Evolutionary conservation across 1,140 invertebrate species (phyloP).

Genomic region (Sipha flava): DNA sequence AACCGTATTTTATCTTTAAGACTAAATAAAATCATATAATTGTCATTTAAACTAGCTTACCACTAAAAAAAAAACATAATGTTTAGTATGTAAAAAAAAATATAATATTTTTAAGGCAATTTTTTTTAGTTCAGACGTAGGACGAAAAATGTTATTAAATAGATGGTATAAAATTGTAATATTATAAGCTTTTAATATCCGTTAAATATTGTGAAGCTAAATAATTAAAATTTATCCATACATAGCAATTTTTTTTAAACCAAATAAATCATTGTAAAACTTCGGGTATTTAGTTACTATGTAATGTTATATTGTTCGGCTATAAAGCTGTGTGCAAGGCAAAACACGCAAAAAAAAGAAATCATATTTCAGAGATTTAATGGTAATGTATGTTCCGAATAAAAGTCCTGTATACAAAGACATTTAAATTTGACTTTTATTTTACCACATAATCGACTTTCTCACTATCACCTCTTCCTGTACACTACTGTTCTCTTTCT

Average conservation of each 20-base stretch:
- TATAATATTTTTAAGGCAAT: conserved; percentile 21
- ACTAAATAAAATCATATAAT: conserved; percentile 14
- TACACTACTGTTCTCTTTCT: no score
- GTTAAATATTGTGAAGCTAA: conserved; percentile 4
- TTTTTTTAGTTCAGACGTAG: conserved; percentile 17
- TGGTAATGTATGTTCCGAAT: conserved; percentile 33
- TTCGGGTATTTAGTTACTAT: conserved; percentile 32
- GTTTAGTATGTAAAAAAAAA: conserved; percentile 4
- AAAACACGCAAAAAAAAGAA: conserved; percentile 14
- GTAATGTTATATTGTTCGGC: conserved; percentile 26
- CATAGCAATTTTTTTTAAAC: background rate
- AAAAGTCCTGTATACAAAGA: conserved; percentile 33
- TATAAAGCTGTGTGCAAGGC: background rate
- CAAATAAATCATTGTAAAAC: conserved; percentile 20
- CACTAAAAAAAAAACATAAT: conserved; percentile 10
- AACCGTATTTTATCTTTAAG: conserved; percentile 20
- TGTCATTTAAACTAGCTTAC: conserved; percentile 18
- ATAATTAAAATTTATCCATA: background rate
- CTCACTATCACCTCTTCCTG: background rate
- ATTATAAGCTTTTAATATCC: conserved; percentile 12
- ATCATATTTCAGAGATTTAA: conserved; percentile 31
- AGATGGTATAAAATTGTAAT: conserved; percentile 5
- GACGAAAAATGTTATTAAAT: conserved; percentile 12
- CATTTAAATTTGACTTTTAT: conserved; percentile 23
- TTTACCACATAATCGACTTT: background rate